These are phyloP conservation scores for Psephotus haematonotus DNA, from an alignment of 2,113 vertebrate genomes.

Conservation along the genomic window DNA sequence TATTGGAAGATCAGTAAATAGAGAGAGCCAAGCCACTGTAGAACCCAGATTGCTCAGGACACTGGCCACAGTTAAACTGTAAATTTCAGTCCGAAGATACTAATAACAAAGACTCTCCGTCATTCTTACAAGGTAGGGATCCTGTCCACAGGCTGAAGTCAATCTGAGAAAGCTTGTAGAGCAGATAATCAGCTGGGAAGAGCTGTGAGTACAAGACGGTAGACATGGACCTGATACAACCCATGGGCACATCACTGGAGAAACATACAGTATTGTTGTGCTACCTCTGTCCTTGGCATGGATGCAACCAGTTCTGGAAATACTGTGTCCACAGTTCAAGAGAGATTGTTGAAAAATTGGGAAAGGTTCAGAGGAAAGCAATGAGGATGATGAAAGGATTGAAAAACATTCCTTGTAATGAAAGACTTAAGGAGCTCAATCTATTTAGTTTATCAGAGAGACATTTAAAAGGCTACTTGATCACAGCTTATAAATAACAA, in stretches of 20 bases:
- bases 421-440: constrained; percentile 3
- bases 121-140: background rate
- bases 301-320: constrained; percentile 12
- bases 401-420: constrained; percentile 41
- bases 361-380: constrained; percentile 50
- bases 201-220: background rate
- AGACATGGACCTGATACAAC: background rate
- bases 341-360: constrained; percentile 40
- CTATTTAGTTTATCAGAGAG: constrained; percentile 42
- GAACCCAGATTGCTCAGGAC: background rate
- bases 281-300: constrained; percentile 31
- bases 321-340: background rate
- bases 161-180: background rate
- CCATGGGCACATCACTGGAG: background rate
- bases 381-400: constrained; percentile 24
- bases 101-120: background rate
- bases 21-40: background rate
- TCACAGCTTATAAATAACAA: constrained; percentile 44
- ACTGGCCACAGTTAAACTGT: background rate
- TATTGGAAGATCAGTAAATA: background rate
- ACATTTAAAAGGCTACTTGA: constrained; percentile 4
- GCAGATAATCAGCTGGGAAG: background rate
- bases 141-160: background rate
- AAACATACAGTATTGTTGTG: background rate
- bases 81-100: background rate